Conservation (phyloP, 1,140 invertebrate genomes). For the Druon quercuslanigerum region DNA sequence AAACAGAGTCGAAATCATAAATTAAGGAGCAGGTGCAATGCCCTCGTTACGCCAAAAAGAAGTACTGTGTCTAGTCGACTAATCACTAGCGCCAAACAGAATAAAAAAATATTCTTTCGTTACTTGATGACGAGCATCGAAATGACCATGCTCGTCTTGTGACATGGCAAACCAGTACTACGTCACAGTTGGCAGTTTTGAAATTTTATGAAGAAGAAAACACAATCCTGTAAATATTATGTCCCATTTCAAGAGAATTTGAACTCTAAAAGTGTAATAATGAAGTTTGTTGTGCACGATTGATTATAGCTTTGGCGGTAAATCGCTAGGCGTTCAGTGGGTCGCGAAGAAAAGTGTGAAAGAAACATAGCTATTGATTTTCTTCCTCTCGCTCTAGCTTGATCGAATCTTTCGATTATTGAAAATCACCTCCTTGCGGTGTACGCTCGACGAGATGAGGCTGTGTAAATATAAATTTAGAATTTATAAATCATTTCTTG, state of each 20-base stretch:
- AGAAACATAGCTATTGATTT: too few relatives aligned
- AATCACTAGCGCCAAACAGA: background rate
- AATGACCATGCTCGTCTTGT: background rate
- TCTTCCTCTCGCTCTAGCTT: too few relatives aligned
- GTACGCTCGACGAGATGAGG: too few relatives aligned
- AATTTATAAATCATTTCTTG: too few relatives aligned
- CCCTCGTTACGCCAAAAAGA: constrained; percentile 15
- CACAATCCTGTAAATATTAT: constrained; percentile 22
- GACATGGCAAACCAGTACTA: background rate
- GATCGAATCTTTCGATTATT: too few relatives aligned
- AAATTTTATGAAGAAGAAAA: constrained; percentile 14
- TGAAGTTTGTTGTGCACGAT: background rate
- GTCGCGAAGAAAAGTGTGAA: too few relatives aligned
- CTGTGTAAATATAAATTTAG: too few relatives aligned
- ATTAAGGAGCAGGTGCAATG: constrained; percentile 29
- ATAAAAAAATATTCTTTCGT: background rate
- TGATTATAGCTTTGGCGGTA: too few relatives aligned
- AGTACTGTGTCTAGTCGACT: constrained; percentile 17
- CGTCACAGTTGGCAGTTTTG: constrained; percentile 11
- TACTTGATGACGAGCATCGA: background rate
- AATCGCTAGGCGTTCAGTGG: too few relatives aligned
- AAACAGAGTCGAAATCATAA: constrained; percentile 15
- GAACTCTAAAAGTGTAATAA: constrained; percentile 13
- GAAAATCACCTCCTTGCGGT: too few relatives aligned
- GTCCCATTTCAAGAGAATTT: constrained; percentile 1